Percentiles rank a stretch among this genome's conserved stretches.
Evolutionary conservation across 2,888 invertebrate genomes (phyloP).

Genomic region (Meta bourneti): DNA sequence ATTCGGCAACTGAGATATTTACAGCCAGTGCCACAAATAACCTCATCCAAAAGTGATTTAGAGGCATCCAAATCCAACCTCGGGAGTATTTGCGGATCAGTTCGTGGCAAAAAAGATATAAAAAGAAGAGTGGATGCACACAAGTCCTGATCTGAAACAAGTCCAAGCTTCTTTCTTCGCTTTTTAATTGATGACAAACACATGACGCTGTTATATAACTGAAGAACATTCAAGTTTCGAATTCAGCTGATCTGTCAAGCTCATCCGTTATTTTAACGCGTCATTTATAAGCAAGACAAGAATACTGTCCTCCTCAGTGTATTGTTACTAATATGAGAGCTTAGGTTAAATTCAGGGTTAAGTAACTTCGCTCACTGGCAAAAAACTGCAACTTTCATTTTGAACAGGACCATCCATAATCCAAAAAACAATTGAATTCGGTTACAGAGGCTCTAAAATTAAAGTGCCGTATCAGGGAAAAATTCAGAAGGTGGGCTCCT

Average conservation of each 20-base stretch:
- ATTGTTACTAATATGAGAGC: neutral
- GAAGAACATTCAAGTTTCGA: constrained; percentile 46
- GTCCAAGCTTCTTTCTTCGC: constrained; percentile 40
- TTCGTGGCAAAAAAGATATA: neutral
- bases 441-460: too few relatives aligned
- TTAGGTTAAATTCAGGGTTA: neutral
- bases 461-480: too few relatives aligned
- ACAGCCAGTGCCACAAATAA: constrained; percentile 66
- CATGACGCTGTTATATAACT: constrained; percentile 59
- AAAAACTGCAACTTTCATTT: too few relatives aligned
- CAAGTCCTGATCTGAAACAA: constrained; percentile 39
- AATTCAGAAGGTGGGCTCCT: too few relatives aligned
- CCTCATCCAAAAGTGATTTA: constrained; percentile 69
- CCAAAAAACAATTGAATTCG: too few relatives aligned
- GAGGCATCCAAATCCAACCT: constrained; percentile 51
- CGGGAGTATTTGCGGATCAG: constrained; percentile 35
- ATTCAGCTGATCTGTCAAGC: constrained; percentile 55
- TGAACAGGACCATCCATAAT: too few relatives aligned
- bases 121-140: neutral
- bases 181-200: constrained; percentile 71
- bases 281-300: constrained; percentile 62
- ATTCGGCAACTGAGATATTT: constrained; percentile 67
- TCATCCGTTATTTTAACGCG: constrained; percentile 72
- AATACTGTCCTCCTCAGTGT: neutral
- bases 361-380: neutral